Base-by-base conservation (phyloP, 1,140 invertebrate genomes). In the Ephestia elutella region DNA sequence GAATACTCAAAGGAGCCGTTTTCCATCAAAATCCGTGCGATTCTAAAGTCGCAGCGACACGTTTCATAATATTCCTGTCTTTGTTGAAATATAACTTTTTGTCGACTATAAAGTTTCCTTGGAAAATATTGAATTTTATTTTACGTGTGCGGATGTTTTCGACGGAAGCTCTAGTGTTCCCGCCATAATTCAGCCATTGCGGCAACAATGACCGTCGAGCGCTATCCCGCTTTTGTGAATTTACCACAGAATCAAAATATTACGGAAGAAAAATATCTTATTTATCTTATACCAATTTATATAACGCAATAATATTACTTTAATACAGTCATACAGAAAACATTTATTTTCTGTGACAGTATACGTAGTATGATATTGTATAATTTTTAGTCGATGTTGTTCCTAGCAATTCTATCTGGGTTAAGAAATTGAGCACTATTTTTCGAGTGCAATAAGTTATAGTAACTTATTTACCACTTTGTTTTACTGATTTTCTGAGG, bases 111-210 rank as follows among this genome's bases (percentile, higher is more conserved):
- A 49, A 57, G 25, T 10, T 57, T 57, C 48, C 54, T 32, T 55
- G 32, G 9, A 57, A 49, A 62, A 54, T 54, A 62, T 62, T 64
- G 62, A 59, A 60, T 64, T 64, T 64, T 64, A 49, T 38, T 44
- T 56, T 60, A 56, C 54, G 55, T 59, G 55, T 21, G 58, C 10
- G 17, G 38, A 56, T 38, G 62, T 66, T 66, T 66, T 63, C 54
- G 28, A 60, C 66, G 69, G 67, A 75, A 70, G 70, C 66, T 57
- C 57, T 62, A 56, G 59, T 59, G 70, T 70, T 65, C 59, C 70
- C 65, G 69, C 63, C 56, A 75, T 75, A 73, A 75, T 65, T 75
- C 68, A 73, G 60, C 56, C 59, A 61, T 59, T 59, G 62, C 59
- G 56, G 60, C 49, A 54, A 67, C 61, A 65, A 70, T 68, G 67